phyloP scores from a whole-genome alignment of 2,113 vertebrate species.

The Amphiprion ocellaris region DNA sequence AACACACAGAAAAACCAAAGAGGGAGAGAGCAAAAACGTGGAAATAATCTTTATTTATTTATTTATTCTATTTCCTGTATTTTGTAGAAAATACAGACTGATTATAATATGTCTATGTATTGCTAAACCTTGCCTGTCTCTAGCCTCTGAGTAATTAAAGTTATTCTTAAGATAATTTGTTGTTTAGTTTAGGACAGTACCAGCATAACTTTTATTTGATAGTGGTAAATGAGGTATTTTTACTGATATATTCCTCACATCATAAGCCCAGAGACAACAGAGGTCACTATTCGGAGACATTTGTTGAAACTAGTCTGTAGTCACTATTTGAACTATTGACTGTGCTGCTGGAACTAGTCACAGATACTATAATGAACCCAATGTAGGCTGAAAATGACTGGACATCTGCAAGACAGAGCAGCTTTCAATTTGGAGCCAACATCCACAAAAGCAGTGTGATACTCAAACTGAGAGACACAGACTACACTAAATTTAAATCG shows the following conservation, averaged over 20 bases:
- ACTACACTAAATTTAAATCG: not conserved
- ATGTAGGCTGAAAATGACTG: conserved; percentile 21
- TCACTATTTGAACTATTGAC: conserved; percentile 16
- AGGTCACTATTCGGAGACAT: conserved; percentile 32
- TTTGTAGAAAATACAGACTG: not conserved
- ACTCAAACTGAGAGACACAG: not conserved
- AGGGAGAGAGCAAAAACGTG: not conserved
- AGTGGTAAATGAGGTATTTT: not conserved
- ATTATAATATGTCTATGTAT: too few relatives aligned
- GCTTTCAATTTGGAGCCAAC: conserved; percentile 21
- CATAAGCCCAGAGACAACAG: conserved; percentile 1
- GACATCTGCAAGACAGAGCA: conserved; percentile 31
- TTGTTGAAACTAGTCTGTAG: conserved; percentile 33
- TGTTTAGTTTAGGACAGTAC: not conserved
- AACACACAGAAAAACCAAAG: not conserved
- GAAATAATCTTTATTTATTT: not conserved
- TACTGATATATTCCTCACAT: not conserved
- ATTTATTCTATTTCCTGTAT: not conserved
- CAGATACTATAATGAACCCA: conserved; percentile 24
- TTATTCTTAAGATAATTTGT: not conserved
- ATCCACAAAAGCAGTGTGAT: not conserved
- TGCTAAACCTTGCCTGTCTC: too few relatives aligned
- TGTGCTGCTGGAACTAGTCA: conserved; percentile 2
- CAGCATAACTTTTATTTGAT: not conserved
- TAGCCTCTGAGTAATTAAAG: too few relatives aligned